Evolutionary conservation across 1,140 invertebrate species (phyloP), one percentile per base, ranked within the genome.

Genomic region (Ephestia elutella): DNA sequence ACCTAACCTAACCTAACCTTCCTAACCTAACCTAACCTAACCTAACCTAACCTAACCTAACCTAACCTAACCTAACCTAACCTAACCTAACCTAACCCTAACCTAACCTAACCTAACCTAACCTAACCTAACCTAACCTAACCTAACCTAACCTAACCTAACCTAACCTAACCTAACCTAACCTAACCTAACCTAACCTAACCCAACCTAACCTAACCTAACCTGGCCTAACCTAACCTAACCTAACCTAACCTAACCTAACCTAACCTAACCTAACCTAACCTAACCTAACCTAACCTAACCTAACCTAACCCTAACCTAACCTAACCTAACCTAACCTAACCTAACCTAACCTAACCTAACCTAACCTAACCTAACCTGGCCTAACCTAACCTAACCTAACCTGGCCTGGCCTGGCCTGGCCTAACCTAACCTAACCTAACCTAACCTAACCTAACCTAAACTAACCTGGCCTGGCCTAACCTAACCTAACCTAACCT

Each of bases 81-180:
- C 54, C 60, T 57, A 62, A 62, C 59, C 59, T 56, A 61, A 61
- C 59, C 59, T 61, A 61, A 60, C n/a, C n/a, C n/a, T n/a, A n/a
- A n/a, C n/a, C n/a, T n/a, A n/a, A n/a, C n/a, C n/a, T n/a, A n/a
- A n/a, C 59, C 53, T 55, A 60, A 60, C 59, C 59, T 61, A 61
- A 56, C 59, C 54, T 55, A 48, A 48, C 38, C 53, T 20, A 35
- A 61, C 55, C 60, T 59, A 63, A 63, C 62, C 57, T 59, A 63
- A 59, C 62, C 57, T 56, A 63, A 63, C 62, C 67, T 74, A 74
- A 71, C 64, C 68, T 75, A 63, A 69, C 60, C 63, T 49, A 60
- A 63, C 60, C 62, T 60, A 64, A 60, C 57, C 54, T 55, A 57
- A 60, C 57, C 54, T 55, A 57, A 60, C 58, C 28, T 59, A 53